Base-by-base conservation (phyloP, 1,140 invertebrate genomes). In the Steinernema khuongi region DNA sequence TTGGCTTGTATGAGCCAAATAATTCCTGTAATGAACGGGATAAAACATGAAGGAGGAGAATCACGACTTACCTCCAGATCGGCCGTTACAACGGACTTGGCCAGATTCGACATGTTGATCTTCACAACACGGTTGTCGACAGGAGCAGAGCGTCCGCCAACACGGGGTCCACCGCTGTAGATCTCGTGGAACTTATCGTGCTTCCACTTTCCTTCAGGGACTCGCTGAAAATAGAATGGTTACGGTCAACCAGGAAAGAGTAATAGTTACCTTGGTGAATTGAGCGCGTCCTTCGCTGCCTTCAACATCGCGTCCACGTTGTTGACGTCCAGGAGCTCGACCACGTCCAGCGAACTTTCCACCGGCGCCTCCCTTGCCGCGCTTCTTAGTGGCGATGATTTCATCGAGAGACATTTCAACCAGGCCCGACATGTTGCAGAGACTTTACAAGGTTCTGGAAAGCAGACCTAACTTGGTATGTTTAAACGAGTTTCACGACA, bases 341-440 rank as follows among this genome's bases (percentile, higher is more conserved):
- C 36, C 87, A 88, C 77, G 81, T 83, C 66, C 83, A 85, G 29
- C 89, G 89, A 31, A 81, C 86, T 66, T 81, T 88, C 75, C 73
- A 89, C n/a, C 88, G 89, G 1, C 81, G 81, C 72, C 84, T 88
- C 1, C 76, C 69, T 32, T 79, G 85, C 68, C 77, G 85, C 32
- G 30, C 70, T 28, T 80, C 88, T 43, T 73, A 80, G 32, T 87
- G 88, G 75, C 71, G 83, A 72, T 89, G 86, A 81, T 83, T 82
- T 79, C 80, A 75, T 50, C 70, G 78, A 67, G 72, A 67, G 90
- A 75, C 70, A 75, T 41, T 31, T 75, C 88, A 79, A 89, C 90
- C 11, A 60, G 19, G 22, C 50, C 50, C 50, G 50, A 60, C 50
- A 60, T 60, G 50, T n/a, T 60, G 7, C 36, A 41, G 50, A 14